phyloP scores from a whole-genome alignment of 2,888 invertebrate genomes.

The Melanotus villosus region DNA sequence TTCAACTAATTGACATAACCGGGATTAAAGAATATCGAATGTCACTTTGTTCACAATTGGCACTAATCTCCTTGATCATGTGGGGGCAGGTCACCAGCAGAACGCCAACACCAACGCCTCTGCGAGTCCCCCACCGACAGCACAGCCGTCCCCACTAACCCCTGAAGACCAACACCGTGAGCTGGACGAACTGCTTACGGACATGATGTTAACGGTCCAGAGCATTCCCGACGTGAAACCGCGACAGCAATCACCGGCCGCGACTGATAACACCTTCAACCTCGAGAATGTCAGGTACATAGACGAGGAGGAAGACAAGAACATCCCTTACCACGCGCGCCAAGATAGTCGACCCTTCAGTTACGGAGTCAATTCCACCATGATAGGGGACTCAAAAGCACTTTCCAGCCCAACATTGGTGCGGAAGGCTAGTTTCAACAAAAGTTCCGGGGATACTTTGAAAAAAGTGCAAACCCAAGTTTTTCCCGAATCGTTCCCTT shows the following conservation, averaged over 20 bases:
- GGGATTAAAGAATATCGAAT: conserved; percentile 2
- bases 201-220: conserved; percentile 91
- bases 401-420: conserved; percentile 88
- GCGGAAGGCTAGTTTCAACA: conserved; percentile 76
- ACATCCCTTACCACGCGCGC: conserved; percentile 93
- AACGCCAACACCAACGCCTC: conserved; percentile 69
- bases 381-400: conserved; percentile 69
- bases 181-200: conserved; percentile 87
- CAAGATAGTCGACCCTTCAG: conserved; percentile 91
- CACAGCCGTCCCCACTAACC: conserved; percentile 68
- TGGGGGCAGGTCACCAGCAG: conserved; percentile 66
- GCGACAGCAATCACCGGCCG: conserved; percentile 53
- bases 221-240: conserved; percentile 77
- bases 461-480: conserved; percentile 67
- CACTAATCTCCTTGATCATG: conserved; percentile 27
- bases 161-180: conserved; percentile 76
- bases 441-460: conserved; percentile 64
- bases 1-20: background rate
- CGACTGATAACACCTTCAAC: conserved; percentile 54
- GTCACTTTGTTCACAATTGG: conserved; percentile 14
- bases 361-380: conserved; percentile 77
- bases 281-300: conserved; percentile 66
- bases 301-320: conserved; percentile 69
- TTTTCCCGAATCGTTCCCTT: conserved; percentile 58
- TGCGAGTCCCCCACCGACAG: conserved; percentile 66